Base-by-base conservation (phyloP, 1,140 invertebrate species). In the Planococcus citri region DNA sequence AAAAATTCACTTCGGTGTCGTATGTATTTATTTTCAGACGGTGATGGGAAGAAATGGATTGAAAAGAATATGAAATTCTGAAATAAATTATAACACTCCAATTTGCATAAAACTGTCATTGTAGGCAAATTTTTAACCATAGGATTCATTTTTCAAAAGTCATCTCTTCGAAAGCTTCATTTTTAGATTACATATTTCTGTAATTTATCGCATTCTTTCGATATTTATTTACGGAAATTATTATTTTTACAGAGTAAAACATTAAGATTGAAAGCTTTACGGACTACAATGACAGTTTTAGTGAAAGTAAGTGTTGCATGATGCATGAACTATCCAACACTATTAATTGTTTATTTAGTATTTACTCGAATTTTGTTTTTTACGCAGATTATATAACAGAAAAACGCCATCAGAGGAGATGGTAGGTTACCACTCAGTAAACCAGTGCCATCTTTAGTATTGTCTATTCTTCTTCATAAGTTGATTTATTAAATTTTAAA, bases 271-370 rank as follows among this genome's bases (percentile, higher is more conserved):
- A 51, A 20, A 51, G n/a, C 12, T 51, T 14, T 51, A 51, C 10
- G 41, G n/a, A 51, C 41, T 51, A 51, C 41, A 51, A 51, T 51
- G 41, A 51, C 41, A 51, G 41, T 51, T 51, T 51, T 51, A 51
- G 41, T 51, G 41, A 51, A 51, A 51, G 41, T 51, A 51, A 51
- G 41, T 51, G 4, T 51, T 51, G 41, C 10, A 51, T n/a, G 41
- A 20, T n/a, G 10, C 17, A 9, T n/a, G 41, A 20, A 20, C 14
- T n/a, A n/a, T n/a, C n/a, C n/a, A n/a, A n/a, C n/a, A n/a, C n/a
- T n/a, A n/a, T 37, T 51, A 17, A 51, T 51, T 51, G 4, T 51
- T 51, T 51, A 9, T 51, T 51, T 14, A 51, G 3, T 17, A 8
- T 20, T 51, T 33, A 33, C 6, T 37, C 14, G 33, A 37, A 8